phyloP scores from a whole-genome alignment of 2,797 vertebrate genomes.

The Scleropages formosus region DNA sequence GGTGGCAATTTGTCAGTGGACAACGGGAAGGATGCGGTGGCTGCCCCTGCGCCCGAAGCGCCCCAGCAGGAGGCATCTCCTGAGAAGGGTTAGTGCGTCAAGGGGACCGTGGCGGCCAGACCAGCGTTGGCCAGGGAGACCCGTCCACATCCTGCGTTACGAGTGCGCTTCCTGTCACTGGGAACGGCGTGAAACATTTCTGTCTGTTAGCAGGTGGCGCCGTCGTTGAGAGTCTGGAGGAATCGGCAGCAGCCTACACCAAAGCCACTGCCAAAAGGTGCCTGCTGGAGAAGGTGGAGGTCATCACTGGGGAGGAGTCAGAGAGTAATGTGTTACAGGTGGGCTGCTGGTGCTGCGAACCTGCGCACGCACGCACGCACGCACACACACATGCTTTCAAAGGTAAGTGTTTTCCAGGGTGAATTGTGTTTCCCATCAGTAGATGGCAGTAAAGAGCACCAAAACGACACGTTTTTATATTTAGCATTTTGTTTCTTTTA shows the following conservation, averaged over 20 bases:
- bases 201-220: slow-evolving; percentile 55
- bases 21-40: slow-evolving; percentile 65
- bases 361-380: too few species aligned
- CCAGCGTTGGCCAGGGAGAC: not conserved
- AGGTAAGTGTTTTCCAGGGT: too few species aligned
- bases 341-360: too few species aligned
- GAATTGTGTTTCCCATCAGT: too few species aligned
- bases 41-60: slow-evolving; percentile 64
- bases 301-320: slow-evolving; percentile 78
- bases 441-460: too few species aligned
- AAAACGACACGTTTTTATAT: too few species aligned
- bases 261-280: slow-evolving; percentile 78
- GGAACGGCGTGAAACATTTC: too few species aligned
- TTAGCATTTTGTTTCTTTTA: too few species aligned
- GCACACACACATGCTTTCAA: too few species aligned
- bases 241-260: slow-evolving; percentile 81
- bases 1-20: slow-evolving; percentile 63
- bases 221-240: slow-evolving; percentile 74
- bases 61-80: slow-evolving; percentile 72
- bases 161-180: too few species aligned
- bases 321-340: slow-evolving; percentile 84
- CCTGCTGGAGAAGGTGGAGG: slow-evolving; percentile 79
- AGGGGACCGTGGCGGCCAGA: not conserved
- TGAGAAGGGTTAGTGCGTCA: slow-evolving; percentile 68
- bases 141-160: too few species aligned